Conservation (phyloP, 2,113 vertebrate species). For the Arenaria interpres region DNA sequence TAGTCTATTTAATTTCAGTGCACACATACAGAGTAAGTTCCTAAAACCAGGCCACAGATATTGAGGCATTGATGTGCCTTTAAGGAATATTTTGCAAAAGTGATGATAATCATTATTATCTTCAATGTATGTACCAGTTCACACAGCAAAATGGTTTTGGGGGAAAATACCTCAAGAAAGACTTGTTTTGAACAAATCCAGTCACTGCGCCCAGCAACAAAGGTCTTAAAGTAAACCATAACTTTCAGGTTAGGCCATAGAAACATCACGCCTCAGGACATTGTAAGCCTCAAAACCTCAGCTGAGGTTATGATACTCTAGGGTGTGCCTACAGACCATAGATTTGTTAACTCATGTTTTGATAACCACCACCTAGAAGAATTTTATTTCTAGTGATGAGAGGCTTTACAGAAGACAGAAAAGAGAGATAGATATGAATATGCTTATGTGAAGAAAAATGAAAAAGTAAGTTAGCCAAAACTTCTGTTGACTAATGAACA, state of each 20-base stretch:
- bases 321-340: conserved; percentile 32
- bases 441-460: background rate
- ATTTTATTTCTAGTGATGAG: conserved; percentile 29
- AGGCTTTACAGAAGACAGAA: background rate
- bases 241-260: conserved; percentile 42
- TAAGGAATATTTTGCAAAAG: background rate
- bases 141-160: background rate
- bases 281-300: conserved; percentile 49
- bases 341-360: conserved; percentile 65
- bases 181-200: conserved; percentile 12
- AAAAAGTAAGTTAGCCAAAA: background rate
- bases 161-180: background rate
- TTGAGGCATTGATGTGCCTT: background rate
- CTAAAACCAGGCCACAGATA: background rate
- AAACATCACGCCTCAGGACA: conserved; percentile 16
- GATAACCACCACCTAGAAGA: conserved; percentile 42
- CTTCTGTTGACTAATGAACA: background rate
- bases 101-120: background rate
- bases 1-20: background rate
- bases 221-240: conserved; percentile 63
- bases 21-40: background rate
- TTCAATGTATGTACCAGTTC: background rate
- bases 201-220: background rate
- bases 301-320: conserved; percentile 56
- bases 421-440: background rate